A percentile compares a stretch with the other conserved stretches of the same genome.
These are phyloP conservation scores for Colossoma macropomum DNA, from an alignment of 2,113 vertebrate genomes.

Conservation along the genomic window DNA sequence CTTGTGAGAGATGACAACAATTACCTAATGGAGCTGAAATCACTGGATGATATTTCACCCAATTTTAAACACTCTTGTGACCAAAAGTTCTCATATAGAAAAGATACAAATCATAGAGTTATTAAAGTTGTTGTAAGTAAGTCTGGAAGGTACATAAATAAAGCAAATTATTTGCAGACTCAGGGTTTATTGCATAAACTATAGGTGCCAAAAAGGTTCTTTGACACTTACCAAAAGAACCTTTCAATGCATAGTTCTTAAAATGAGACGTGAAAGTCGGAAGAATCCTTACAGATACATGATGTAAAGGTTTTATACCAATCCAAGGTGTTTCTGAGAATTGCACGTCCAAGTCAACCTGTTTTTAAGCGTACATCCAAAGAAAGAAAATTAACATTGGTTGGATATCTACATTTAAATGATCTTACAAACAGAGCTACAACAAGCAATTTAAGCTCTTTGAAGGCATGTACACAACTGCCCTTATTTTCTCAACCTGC, in stretches of 20 bases:
- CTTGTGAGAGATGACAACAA: slow-evolving; percentile 17
- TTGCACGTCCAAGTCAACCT: neutral
- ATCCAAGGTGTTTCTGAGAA: no score
- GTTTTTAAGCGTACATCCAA: neutral
- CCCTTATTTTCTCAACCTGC: neutral
- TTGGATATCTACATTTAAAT: neutral
- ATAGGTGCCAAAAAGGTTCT: no score
- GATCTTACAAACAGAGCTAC: neutral
- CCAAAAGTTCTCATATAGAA: neutral
- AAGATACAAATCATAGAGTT: neutral
- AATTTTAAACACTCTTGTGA: neutral
- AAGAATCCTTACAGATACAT: no score
- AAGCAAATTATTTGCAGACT: neutral
- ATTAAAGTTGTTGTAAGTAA: neutral
- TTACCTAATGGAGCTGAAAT: neutral
- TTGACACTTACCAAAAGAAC: no score
- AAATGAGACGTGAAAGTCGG: no score
- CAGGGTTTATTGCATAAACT: neutral
- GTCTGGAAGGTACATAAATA: neutral
- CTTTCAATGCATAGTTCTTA: no score
- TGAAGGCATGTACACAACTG: neutral
- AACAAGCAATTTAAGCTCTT: neutral
- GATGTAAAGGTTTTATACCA: no score
- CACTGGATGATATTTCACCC: neutral
- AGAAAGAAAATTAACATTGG: neutral